Evolutionary conservation across 1,140 invertebrate species (phyloP).

Genomic region (Chironomus striatipennis): DNA sequence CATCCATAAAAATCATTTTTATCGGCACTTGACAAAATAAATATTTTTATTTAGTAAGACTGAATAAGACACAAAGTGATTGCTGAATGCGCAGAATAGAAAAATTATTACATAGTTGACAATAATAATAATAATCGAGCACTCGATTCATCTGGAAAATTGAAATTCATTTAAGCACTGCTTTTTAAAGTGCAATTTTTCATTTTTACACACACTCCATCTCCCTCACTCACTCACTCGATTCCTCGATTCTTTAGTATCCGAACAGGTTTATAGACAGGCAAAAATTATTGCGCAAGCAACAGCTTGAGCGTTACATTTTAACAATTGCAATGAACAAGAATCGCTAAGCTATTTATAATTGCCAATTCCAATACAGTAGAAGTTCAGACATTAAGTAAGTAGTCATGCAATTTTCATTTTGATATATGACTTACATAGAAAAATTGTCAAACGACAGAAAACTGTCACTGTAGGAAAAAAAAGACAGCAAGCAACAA

Average conservation of each 20-base stretch:
- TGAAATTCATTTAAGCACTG: background rate
- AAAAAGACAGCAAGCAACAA: background rate
- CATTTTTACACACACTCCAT: background rate
- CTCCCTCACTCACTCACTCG: too few species aligned
- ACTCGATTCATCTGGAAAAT: constrained; percentile 7
- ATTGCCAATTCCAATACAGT: constrained; percentile 13
- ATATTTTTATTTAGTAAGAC: too few species aligned
- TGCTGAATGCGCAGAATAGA: too few species aligned
- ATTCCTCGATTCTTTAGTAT: background rate
- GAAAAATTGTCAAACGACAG: constrained; percentile 5
- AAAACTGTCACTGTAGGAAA: background rate
- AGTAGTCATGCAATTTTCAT: background rate
- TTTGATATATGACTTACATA: background rate
- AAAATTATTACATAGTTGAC: background rate
- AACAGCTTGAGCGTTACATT: background rate
- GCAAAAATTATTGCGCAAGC: background rate
- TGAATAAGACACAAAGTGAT: too few species aligned
- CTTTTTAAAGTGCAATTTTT: constrained; percentile 1
- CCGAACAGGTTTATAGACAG: background rate
- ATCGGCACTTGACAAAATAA: too few species aligned
- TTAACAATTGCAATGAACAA: constrained; percentile 14
- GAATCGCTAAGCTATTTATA: constrained; percentile 13
- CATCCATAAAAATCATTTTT: too few species aligned
- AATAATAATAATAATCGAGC: background rate
- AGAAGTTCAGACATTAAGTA: background rate